Conservation (phyloP, 1,140 invertebrate species). For the Nasonia vitripennis region DNA sequence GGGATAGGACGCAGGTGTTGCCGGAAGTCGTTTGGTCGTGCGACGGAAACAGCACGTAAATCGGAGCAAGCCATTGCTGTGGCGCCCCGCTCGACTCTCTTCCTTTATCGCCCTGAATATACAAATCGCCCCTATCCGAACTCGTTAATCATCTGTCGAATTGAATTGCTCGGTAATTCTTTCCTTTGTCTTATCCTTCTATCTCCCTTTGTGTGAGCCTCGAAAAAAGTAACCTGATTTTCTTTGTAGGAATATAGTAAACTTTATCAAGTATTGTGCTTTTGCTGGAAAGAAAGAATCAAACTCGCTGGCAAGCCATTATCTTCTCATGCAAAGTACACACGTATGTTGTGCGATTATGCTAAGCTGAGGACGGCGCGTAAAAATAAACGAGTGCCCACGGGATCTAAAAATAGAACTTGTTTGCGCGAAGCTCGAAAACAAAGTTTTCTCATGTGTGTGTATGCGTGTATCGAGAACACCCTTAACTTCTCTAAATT, state of each 20-base stretch:
- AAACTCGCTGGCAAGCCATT: background rate
- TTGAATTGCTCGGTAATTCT: background rate
- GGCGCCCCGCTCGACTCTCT: background rate
- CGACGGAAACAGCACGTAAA: slow-evolving; percentile 62
- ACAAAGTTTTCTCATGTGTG: background rate
- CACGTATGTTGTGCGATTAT: background rate
- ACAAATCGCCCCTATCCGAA: background rate
- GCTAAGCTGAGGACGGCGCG: background rate
- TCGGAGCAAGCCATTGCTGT: slow-evolving; percentile 53
- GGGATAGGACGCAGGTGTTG: slow-evolving; percentile 52
- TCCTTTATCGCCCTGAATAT: background rate
- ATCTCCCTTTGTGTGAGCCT: background rate
- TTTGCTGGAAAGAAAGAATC: background rate
- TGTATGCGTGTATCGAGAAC: background rate
- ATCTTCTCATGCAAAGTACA: background rate
- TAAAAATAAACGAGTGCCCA: background rate
- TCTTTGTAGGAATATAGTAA: background rate
- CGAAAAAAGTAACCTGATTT: background rate
- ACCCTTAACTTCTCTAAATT: background rate
- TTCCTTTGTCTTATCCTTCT: background rate
- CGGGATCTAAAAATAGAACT: background rate
- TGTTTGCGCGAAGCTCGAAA: background rate
- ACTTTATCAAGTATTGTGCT: background rate
- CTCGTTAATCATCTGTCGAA: slow-evolving; percentile 15
- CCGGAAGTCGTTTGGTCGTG: slow-evolving; percentile 59